Evolutionary conservation across 2,113 vertebrate species (phyloP).

Genomic region (Reinhardtius hippoglossoides): DNA sequence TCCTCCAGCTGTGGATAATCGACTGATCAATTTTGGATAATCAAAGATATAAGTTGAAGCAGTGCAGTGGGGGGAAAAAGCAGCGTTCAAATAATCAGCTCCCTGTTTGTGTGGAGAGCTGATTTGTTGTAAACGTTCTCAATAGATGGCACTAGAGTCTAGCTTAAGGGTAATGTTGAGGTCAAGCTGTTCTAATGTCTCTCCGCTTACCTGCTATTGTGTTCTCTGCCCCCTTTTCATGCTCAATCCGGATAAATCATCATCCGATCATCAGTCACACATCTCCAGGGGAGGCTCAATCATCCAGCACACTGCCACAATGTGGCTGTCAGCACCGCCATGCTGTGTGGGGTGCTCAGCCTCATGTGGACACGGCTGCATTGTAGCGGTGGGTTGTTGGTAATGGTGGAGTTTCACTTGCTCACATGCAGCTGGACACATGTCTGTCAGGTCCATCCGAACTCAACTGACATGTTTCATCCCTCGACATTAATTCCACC

Average conservation of each 20-base stretch:
- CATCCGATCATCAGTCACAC: constrained; percentile 7
- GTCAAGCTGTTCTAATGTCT: constrained; percentile 76
- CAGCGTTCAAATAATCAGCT: not conserved
- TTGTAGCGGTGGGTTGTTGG: too few species aligned
- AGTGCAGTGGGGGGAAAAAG: not conserved
- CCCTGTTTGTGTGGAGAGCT: constrained; percentile 39
- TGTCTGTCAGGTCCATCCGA: not conserved
- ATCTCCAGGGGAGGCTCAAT: constrained; percentile 4
- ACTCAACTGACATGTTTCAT: constrained; percentile 14
- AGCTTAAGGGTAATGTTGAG: constrained; percentile 85
- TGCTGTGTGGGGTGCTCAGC: constrained; percentile 1
- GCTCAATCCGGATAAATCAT: constrained; percentile 19
- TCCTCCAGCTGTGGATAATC: constrained; percentile 10
- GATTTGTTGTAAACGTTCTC: constrained; percentile 83
- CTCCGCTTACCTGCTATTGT: constrained; percentile 49
- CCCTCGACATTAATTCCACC: constrained; percentile 41
- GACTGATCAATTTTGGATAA: not conserved
- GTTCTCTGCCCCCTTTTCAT: constrained; percentile 30
- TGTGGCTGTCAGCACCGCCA: constrained; percentile 1
- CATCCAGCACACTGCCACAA: not conserved
- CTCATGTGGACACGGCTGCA: not conserved
- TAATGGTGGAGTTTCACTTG: constrained; percentile 3
- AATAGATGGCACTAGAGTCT: constrained; percentile 99
- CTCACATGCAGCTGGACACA: constrained; percentile 30
- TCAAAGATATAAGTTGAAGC: not conserved